phyloP scores from a whole-genome alignment of 2,888 invertebrate genomes.

The Lasioglossum marginatum region DNA sequence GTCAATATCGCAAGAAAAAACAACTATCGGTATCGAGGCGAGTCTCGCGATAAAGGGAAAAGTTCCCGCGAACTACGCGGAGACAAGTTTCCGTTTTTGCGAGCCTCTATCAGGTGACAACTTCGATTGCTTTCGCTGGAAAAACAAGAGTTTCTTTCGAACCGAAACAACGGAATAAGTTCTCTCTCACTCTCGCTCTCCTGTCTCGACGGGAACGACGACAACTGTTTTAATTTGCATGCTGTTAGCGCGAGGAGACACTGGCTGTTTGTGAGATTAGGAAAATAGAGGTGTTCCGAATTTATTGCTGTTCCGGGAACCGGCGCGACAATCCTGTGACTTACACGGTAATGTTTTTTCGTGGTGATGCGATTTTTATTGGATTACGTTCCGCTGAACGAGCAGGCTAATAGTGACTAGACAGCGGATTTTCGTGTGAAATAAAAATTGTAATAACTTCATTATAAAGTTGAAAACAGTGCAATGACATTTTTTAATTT shows the following conservation, averaged over 20 bases:
- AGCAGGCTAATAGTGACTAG: too few species aligned
- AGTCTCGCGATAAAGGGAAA: conserved; percentile 29
- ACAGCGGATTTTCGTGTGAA: not conserved
- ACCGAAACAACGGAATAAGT: not conserved
- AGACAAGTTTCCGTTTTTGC: not conserved
- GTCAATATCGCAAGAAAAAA: conserved; percentile 13
- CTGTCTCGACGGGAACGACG: not conserved
- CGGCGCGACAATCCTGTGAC: not conserved
- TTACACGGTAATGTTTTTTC: not conserved
- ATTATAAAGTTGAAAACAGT: too few species aligned
- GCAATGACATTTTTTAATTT: too few species aligned
- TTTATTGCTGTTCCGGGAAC: not conserved
- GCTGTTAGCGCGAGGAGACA: not conserved
- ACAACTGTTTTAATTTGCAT: conserved; percentile 5
- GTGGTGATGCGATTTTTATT: not conserved
- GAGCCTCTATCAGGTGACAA: not conserved
- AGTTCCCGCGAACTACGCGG: conserved; percentile 11
- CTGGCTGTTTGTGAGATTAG: not conserved
- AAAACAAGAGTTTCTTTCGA: not conserved
- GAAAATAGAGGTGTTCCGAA: not conserved
- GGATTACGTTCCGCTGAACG: not conserved
- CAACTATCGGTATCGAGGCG: conserved; percentile 12
- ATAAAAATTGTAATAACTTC: not conserved
- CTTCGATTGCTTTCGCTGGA: not conserved
- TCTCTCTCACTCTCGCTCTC: not conserved